Evolutionary conservation across 2,797 vertebrate genomes (phyloP).

Genomic region (Craterocephalus amniculus): DNA sequence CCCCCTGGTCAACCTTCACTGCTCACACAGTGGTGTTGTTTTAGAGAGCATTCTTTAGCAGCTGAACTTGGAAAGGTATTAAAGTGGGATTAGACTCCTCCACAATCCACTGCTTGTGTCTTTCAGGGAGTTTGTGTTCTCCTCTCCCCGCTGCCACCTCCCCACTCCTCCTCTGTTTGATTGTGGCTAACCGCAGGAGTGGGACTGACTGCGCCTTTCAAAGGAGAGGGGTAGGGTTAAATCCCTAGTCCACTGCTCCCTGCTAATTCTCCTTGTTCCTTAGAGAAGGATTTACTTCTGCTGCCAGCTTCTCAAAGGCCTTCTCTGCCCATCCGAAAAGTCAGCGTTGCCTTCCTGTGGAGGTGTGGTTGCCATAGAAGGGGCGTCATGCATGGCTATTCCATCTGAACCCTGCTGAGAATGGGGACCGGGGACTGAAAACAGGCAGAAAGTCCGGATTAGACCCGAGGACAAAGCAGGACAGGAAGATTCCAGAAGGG

Average conservation of each 20-base stretch:
- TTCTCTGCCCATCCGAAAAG: slow-evolving; percentile 89
- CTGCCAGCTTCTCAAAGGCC: slow-evolving; percentile 93
- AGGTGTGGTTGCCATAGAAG: slow-evolving; percentile 97
- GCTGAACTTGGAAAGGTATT: slow-evolving; percentile 97
- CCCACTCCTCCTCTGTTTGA: slow-evolving; percentile 87
- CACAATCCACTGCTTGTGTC: slow-evolving; percentile 93
- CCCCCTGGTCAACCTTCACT: slow-evolving; percentile 81
- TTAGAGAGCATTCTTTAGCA: slow-evolving; percentile 93
- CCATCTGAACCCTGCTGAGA: slow-evolving; percentile 89
- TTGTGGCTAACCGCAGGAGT: slow-evolving; percentile 92
- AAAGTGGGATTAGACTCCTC: slow-evolving; percentile 95
- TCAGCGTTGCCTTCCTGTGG: slow-evolving; percentile 92
- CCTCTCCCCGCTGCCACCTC: slow-evolving; percentile 78
- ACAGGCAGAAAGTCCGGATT: slow-evolving; percentile 93
- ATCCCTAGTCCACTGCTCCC: slow-evolving; percentile 92
- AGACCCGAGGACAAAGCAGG: slow-evolving; percentile 88
- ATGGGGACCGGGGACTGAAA: slow-evolving; percentile 82
- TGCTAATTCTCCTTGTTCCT: slow-evolving; percentile 97
- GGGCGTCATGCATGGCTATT: slow-evolving; percentile 92
- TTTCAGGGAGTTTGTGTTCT: slow-evolving; percentile 88
- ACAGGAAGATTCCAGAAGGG: slow-evolving; percentile 96
- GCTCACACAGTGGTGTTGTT: slow-evolving; percentile 88
- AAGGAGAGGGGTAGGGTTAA: slow-evolving; percentile 90
- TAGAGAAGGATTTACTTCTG: slow-evolving; percentile 95
- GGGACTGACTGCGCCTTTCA: slow-evolving; percentile 92